Percentiles rank a stretch among this genome's conserved stretches.
Conservation (phyloP, 2,888 invertebrate species). For the Cheilosia grossa region DNA sequence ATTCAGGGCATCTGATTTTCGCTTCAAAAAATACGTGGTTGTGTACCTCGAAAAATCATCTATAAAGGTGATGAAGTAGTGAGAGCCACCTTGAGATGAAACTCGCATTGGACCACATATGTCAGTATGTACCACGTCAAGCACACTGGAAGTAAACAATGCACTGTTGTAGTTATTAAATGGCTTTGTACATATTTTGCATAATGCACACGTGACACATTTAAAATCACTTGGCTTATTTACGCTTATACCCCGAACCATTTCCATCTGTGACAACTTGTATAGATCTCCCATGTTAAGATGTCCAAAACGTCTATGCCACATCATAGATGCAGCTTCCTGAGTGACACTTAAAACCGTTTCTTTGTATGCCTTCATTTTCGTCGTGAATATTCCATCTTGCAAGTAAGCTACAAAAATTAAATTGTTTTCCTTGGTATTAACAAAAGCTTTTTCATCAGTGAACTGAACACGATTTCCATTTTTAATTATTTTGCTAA, state of each 20-base stretch:
- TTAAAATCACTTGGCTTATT: conserved; percentile 29
- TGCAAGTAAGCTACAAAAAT: conserved; percentile 18
- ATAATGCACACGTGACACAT: conserved; percentile 35
- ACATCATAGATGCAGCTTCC: conserved; percentile 9
- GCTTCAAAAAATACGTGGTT: conserved; percentile 37
- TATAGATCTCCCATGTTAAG: conserved; percentile 35
- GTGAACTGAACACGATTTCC: conserved; percentile 29
- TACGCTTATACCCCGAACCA: conserved; percentile 37
- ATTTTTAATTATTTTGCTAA: conserved; percentile 44
- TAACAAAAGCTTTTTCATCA: conserved; percentile 23
- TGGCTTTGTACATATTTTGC: conserved; percentile 36
- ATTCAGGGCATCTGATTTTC: conserved; percentile 43
- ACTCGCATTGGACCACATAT: conserved; percentile 40
- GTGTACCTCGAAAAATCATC: conserved; percentile 55
- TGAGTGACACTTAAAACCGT: conserved; percentile 30
- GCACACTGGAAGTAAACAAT: conserved; percentile 35
- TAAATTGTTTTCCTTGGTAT: conserved; percentile 10
- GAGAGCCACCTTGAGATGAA: conserved; percentile 22
- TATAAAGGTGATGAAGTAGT: conserved; percentile 41
- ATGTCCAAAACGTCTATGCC: conserved; percentile 49
- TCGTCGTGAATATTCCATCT: conserved; percentile 29
- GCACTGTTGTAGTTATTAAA: conserved; percentile 27
- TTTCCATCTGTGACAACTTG: conserved; percentile 38
- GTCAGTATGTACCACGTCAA: conserved; percentile 46
- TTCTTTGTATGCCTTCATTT: conserved; percentile 14